Base-by-base conservation (phyloP, 2,888 invertebrate genomes). In the Eupsilia transversa region DNA sequence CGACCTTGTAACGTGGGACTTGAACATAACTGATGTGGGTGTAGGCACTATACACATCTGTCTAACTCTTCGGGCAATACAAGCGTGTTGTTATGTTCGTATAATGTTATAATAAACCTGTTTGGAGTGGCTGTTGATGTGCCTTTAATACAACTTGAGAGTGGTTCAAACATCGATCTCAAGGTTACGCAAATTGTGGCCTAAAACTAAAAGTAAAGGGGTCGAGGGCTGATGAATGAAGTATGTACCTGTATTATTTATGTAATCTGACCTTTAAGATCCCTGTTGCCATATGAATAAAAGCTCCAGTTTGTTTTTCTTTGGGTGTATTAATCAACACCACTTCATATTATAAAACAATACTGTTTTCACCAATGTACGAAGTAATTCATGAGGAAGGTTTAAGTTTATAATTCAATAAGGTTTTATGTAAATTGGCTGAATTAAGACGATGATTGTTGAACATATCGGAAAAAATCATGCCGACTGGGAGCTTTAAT, bases 191-290 rank as follows among this genome's bases (percentile, higher is more conserved):
- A 43, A 23, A 43, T 41, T 41, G n/a, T 59, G 43, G 10, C 0
- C 7, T 59, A 20, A 68, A 67, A 43, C 43, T 59, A 59, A 68
- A 68, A 68, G 23, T 41, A 10, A 30, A 33, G 12, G 30, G 35
- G 3, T 67, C 27, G 23, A 67, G 27, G 23, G 35, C 6, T 20
- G 12, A 52, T n/a, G 27, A 35, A 38, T 52, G 20, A 52, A 12
- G n/a, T 52, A 52, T 33, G 6, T 20, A 27, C 20, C 20, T 66
- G 1, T 52, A 20, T 38, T 38, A 66, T 35, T 52, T 20, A 52
- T 52, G 49, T 52, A 64, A 30, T 33, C 14, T 46, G 64, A 54
- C 20, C n/a, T 49, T 30, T 38, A 38, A n/a, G 12, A 52, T 2
- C 10, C 3, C 12, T 54, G 38, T 71, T 66, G 12, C n/a, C 2